Evolutionary conservation across 2,113 vertebrate species (phyloP).

Genomic region (Rostratula benghalensis): DNA sequence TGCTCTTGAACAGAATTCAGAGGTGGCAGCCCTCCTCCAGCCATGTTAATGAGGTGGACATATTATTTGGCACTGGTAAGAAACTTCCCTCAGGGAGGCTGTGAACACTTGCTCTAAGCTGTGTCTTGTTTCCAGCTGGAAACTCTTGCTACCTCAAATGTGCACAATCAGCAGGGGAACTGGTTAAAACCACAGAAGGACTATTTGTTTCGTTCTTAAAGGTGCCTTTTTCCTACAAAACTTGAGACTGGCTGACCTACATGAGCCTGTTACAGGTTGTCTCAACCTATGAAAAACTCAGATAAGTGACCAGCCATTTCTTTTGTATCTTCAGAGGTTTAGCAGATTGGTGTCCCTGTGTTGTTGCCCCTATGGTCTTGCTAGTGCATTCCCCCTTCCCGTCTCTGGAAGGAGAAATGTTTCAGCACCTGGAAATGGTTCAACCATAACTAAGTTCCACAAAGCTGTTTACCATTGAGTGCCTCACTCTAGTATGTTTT

Average conservation of each 20-base stretch:
- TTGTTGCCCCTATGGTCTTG: neutral
- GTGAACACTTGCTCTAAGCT: neutral
- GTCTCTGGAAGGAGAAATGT: neutral
- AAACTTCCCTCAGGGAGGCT: neutral
- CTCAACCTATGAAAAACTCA: neutral
- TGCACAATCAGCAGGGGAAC: neutral
- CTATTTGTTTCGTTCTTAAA: neutral
- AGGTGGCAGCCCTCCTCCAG: neutral
- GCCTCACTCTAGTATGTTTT: neutral
- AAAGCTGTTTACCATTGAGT: neutral
- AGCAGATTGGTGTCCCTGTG: neutral
- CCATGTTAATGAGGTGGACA: rapidly evolving
- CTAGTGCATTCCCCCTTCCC: neutral
- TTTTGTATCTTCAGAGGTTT: neutral
- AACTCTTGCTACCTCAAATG: neutral
- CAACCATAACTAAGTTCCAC: neutral
- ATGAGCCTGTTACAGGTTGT: neutral
- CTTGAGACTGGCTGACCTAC: neutral
- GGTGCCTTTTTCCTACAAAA: neutral
- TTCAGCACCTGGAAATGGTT: neutral
- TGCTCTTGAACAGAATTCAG: neutral
- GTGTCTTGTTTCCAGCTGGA: neutral
- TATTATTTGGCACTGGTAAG: neutral
- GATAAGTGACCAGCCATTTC: neutral
- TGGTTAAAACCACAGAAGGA: neutral